Evolutionary conservation across 2,113 vertebrate species (phyloP).

Genomic region (Calonectris borealis): DNA sequence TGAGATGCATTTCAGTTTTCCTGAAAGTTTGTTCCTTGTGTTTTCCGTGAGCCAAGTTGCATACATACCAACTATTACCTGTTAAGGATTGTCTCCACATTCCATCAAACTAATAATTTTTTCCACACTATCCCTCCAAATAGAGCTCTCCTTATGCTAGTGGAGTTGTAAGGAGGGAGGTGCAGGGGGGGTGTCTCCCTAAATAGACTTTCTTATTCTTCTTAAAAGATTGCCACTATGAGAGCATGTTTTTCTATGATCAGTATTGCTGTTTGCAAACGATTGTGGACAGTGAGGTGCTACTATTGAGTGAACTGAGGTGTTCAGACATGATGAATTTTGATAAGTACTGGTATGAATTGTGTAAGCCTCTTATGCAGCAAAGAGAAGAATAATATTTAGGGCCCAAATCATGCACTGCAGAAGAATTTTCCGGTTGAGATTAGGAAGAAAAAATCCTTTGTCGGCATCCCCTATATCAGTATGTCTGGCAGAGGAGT

Average conservation of each 20-base stretch:
- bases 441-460: background rate
- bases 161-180: background rate
- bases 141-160: background rate
- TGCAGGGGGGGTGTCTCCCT: background rate
- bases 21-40: background rate
- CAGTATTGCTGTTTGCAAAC: background rate
- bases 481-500: background rate
- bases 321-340: background rate
- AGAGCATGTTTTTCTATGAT: background rate
- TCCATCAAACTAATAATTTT: background rate
- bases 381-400: background rate
- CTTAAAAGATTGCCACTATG: background rate
- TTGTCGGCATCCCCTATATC: background rate
- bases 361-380: background rate
- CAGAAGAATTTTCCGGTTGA: background rate
- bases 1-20: background rate
- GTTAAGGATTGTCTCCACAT: background rate
- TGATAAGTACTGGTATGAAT: background rate
- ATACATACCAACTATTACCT: background rate
- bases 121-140: background rate
- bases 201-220: background rate
- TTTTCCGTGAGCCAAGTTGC: background rate
- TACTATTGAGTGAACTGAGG: background rate
- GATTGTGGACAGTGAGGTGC: background rate
- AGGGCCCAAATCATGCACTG: background rate